Evolutionary conservation across 2,113 vertebrate genomes (phyloP).

Genomic region (Psilopsiagon aymara): DNA sequence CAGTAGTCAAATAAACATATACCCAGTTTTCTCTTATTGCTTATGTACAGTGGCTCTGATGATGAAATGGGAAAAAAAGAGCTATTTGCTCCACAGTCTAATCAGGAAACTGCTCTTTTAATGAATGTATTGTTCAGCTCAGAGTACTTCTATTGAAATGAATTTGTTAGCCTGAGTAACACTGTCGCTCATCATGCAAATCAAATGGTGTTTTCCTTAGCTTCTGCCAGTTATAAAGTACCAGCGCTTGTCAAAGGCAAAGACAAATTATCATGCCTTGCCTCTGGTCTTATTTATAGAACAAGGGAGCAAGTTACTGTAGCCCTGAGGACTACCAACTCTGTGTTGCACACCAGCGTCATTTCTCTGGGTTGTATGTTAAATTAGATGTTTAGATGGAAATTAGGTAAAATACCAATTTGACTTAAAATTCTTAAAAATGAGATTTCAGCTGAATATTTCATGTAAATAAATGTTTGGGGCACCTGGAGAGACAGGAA

Average conservation of each 20-base stretch:
- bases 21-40: background rate
- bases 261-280: constrained; percentile 32
- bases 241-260: background rate
- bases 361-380: background rate
- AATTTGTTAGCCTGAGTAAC: background rate
- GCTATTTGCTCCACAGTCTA: background rate
- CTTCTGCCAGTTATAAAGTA: constrained; percentile 30
- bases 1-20: background rate
- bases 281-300: constrained; percentile 6
- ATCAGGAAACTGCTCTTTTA: constrained; percentile 56
- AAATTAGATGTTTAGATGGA: background rate
- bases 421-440: background rate
- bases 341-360: background rate
- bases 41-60: background rate
- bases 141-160: constrained; percentile 20
- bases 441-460: background rate
- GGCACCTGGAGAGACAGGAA: background rate
- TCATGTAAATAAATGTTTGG: background rate
- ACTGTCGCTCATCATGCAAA: constrained; percentile 35
- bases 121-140: constrained; percentile 38
- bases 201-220: constrained; percentile 29
- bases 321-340: background rate
- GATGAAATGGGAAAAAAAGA: background rate
- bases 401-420: background rate
- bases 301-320: background rate